These are phyloP conservation scores for Labeo calbasu DNA, from an alignment of 2,797 vertebrate species.

Conservation along the genomic window DNA sequence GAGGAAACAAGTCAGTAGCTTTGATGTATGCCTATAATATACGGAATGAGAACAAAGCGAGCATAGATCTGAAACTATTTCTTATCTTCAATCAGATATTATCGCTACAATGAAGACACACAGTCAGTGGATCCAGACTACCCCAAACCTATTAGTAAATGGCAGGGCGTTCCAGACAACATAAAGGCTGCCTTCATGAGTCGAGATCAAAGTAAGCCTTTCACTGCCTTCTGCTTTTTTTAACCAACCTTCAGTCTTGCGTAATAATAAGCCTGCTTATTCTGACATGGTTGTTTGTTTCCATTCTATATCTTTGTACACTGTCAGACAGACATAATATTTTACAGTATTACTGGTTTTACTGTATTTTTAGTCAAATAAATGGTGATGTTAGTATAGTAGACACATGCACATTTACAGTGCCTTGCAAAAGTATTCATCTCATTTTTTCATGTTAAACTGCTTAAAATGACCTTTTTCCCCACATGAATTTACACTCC, in stretches of 20 bases:
- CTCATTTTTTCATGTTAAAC: too few relatives aligned
- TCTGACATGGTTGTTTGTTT: background rate
- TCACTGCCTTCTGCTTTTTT: background rate
- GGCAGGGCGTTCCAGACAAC: constrained; percentile 91
- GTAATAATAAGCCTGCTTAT: background rate
- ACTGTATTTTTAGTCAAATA: too few relatives aligned
- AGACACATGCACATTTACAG: background rate
- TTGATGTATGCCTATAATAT: constrained; percentile 1
- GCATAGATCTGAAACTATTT: constrained; percentile 22
- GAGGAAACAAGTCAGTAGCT: constrained; percentile 80
- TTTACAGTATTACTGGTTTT: too few relatives aligned
- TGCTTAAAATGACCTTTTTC: too few relatives aligned
- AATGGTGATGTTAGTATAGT: too few relatives aligned
- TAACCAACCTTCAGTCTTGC: background rate
- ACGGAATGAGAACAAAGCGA: background rate
- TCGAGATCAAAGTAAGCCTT: constrained; percentile 84
- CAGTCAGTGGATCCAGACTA: constrained; percentile 83
- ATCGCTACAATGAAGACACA: constrained; percentile 86
- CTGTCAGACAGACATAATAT: background rate
- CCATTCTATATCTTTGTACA: background rate
- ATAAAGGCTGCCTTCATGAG: constrained; percentile 88
- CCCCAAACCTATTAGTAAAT: constrained; percentile 84
- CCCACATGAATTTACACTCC: too few relatives aligned
- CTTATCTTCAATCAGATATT: constrained; percentile 79
- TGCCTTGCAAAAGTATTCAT: too few relatives aligned